phyloP scores from a whole-genome alignment of 2,888 invertebrate species.

The Microctonus aethiopoides region DNA sequence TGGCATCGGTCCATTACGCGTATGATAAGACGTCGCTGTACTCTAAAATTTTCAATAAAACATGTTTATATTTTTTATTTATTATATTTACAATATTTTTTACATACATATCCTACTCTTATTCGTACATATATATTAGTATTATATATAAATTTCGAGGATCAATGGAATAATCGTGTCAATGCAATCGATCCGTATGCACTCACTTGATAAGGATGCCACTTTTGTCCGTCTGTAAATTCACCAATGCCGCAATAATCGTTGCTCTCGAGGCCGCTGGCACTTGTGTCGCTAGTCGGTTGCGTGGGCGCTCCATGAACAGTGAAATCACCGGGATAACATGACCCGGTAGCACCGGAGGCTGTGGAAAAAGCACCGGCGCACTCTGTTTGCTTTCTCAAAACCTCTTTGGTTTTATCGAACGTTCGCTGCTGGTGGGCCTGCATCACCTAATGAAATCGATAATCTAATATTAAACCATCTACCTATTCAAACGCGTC shows the following conservation, averaged over 20 bases:
- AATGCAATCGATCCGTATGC: conserved; percentile 28
- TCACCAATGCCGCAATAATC: conserved; percentile 51
- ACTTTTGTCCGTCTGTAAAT: conserved; percentile 61
- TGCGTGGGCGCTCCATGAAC: conserved; percentile 45
- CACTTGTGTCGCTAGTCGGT: conserved; percentile 30
- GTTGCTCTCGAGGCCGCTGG: conserved; percentile 39
- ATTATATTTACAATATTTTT: neutral
- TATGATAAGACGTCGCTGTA: conserved; percentile 55
- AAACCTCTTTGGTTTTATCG: conserved; percentile 59
- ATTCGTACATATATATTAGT: neutral
- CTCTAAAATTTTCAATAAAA: conserved; percentile 47
- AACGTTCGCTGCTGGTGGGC: conserved; percentile 54
- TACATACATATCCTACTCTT: neutral
- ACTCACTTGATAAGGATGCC: conserved; percentile 65
- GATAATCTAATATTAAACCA: conserved; percentile 46
- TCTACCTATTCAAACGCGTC: conserved; percentile 35
- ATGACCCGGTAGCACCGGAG: conserved; percentile 34
- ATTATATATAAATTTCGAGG: neutral
- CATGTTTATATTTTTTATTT: too few species aligned
- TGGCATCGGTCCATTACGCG: conserved; percentile 53
- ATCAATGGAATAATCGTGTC: conserved; percentile 21
- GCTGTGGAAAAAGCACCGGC: conserved; percentile 47
- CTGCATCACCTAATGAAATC: conserved; percentile 40
- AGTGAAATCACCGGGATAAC: conserved; percentile 50
- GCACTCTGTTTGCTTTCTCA: conserved; percentile 58